These are phyloP conservation scores for Pangasius larnaudii DNA, from an alignment of 2,797 vertebrate genomes.

Conservation along the genomic window DNA sequence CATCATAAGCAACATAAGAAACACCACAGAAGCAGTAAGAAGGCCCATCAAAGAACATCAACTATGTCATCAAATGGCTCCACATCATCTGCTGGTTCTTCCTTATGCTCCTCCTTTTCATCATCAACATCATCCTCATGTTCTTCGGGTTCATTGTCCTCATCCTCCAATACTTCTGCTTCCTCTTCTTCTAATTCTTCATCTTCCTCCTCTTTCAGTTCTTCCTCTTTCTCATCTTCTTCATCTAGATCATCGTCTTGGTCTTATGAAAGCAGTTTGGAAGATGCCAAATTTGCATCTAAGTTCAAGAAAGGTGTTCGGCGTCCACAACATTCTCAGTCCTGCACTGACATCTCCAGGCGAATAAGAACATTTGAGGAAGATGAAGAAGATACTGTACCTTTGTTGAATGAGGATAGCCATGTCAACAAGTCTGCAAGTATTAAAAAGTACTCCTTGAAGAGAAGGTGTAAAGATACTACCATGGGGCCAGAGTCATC, in stretches of 20 bases:
- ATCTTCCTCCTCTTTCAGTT: conserved; percentile 62
- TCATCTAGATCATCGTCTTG: conserved; percentile 66
- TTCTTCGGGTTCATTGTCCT: conserved; percentile 61
- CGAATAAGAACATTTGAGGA: conserved; percentile 63
- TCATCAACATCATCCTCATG: conserved; percentile 64
- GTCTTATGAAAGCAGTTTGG: conserved; percentile 72
- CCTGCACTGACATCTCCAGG: conserved; percentile 76
- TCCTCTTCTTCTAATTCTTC: conserved; percentile 54
- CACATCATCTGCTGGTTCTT: conserved; percentile 21
- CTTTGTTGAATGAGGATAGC: conserved; percentile 62
- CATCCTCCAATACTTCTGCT: conserved; percentile 57
- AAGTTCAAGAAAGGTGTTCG: conserved; percentile 39
- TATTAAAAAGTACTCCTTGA: conserved; percentile 51
- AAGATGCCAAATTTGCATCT: conserved; percentile 51
- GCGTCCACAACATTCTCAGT: conserved; percentile 72
- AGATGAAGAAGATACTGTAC: conserved; percentile 65
- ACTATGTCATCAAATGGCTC: conserved; percentile 63
- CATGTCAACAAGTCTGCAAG: conserved; percentile 50
- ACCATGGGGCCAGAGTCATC: conserved; percentile 48
- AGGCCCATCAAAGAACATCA: conserved; percentile 57
- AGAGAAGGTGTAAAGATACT: conserved; percentile 50
- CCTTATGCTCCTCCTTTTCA: conserved; percentile 58
- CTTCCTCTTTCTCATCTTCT: conserved; percentile 61
- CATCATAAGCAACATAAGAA: conserved; percentile 55
- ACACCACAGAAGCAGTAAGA: conserved; percentile 44